Conservation (phyloP, 2,113 vertebrate genomes). For the Euleptes europaea region DNA sequence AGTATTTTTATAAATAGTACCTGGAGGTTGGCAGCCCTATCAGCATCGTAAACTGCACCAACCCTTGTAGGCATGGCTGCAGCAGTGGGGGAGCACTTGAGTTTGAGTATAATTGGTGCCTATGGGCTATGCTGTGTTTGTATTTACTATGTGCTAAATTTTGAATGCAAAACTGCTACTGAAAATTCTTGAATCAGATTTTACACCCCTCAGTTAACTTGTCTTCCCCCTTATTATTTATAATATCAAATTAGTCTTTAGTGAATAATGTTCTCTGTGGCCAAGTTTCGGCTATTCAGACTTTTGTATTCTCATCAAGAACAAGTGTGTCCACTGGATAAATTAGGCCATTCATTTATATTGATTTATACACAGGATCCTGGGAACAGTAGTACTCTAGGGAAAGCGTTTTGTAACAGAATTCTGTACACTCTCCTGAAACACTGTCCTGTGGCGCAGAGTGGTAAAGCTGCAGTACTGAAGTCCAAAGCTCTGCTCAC, state of each 20-base stretch:
- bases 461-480: too few species aligned
- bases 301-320: not conserved
- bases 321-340: not conserved
- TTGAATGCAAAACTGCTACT: not conserved
- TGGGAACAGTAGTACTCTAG: not conserved
- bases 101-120: too few species aligned
- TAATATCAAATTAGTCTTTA: not conserved
- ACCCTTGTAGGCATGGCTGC: too few species aligned
- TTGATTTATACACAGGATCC: not conserved
- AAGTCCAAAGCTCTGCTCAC: too few species aligned
- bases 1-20: too few species aligned
- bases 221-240: not conserved
- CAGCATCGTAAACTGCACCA: too few species aligned
- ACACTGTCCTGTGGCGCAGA: too few species aligned
- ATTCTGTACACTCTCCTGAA: not conserved
- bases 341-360: not conserved
- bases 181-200: not conserved
- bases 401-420: not conserved
- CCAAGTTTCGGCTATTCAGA: not conserved
- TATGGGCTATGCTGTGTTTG: not conserved
- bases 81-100: too few species aligned
- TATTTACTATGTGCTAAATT: not conserved
- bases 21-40: too few species aligned
- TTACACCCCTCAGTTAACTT: not conserved
- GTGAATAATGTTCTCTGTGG: not conserved